These are phyloP conservation scores for Penaeus chinensis DNA, from an alignment of 1,140 invertebrate species.

Conservation along the genomic window DNA sequence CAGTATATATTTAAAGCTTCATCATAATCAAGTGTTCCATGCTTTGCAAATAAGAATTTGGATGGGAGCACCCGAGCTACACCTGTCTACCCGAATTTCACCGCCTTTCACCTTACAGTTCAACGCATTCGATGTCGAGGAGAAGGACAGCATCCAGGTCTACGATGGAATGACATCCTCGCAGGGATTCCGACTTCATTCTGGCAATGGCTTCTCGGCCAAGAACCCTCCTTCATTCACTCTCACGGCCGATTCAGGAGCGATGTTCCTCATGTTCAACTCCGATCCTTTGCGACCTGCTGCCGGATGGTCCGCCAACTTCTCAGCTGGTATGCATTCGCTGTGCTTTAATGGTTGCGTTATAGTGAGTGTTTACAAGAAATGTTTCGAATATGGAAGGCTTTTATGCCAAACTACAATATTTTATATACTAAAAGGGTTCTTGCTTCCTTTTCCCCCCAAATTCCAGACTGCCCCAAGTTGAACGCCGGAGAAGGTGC, in stretches of 20 bases:
- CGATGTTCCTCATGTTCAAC: conserved; percentile 88
- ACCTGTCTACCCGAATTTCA: neutral
- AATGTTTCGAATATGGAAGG: too few relatives aligned
- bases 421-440: neutral
- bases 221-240: conserved; percentile 85
- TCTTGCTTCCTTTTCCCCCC: neutral
- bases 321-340: conserved; percentile 81
- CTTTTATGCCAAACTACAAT: too few relatives aligned
- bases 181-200: conserved; percentile 83
- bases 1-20: too few relatives aligned
- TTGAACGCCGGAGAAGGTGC: conserved; percentile 87
- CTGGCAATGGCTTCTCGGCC: conserved; percentile 88
- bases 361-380: too few relatives aligned
- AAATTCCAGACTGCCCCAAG: conserved; percentile 84
- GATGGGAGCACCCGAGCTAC: too few relatives aligned
- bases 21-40: too few relatives aligned
- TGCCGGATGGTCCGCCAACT: conserved; percentile 88
- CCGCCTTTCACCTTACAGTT: conserved; percentile 50
- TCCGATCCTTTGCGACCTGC: conserved; percentile 88
- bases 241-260: conserved; percentile 90
- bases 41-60: too few relatives aligned
- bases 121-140: conserved; percentile 44
- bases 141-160: conserved; percentile 71
- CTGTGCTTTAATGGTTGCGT: too few relatives aligned
- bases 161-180: conserved; percentile 89